Base-by-base conservation (phyloP, 2,888 invertebrate species). In the Monochamus alternatus region DNA sequence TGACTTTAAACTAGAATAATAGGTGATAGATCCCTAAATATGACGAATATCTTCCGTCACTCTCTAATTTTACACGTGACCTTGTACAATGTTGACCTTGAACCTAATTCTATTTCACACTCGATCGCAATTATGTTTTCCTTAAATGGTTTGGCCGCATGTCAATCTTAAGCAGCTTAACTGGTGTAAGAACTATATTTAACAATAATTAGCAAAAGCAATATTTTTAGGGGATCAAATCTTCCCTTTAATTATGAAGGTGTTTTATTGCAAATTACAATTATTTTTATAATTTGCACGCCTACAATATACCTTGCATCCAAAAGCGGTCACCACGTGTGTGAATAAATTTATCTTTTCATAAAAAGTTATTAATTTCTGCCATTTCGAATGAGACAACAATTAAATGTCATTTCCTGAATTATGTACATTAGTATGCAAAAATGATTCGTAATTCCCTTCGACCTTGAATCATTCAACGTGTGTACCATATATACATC, bases 21-120 rank as follows among this genome's bases (percentile, higher is more conserved):
- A 38, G 55, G 7, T 55, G 1, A 22, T 5, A 5, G 14, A n/a
- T 8, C 7, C 55, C 14, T 14, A 47, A 47, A 14, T 3, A 55
- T 55, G 55, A 55, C 55, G 1, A 55, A 55, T 7, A 55, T 14
- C 14, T 22, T 7, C 55, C 55, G 14, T 55, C 55, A 55, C 55
- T 14, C 55, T 55, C 51, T 55, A 55, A 55, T 55, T 55, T 55
- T 55, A 55, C 55, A 55, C 55, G 14, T 55, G 22, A n/a, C 12
- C 55, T 55, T 55, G 14, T 55, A 12, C 38, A 14, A 1, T 22
- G n/a, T 22, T 8, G 55, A 55, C 55, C 55, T 55, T 55, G 55
- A 55, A 10, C 9, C 51, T 3, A 9, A 51, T n/a, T 10, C 51
- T 51, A n/a, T 55, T 55, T 55, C n/a, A 14, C 55, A 12, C 9